Base-by-base conservation (phyloP, 2,797 vertebrate species). In the Acanthurus lineatus region DNA sequence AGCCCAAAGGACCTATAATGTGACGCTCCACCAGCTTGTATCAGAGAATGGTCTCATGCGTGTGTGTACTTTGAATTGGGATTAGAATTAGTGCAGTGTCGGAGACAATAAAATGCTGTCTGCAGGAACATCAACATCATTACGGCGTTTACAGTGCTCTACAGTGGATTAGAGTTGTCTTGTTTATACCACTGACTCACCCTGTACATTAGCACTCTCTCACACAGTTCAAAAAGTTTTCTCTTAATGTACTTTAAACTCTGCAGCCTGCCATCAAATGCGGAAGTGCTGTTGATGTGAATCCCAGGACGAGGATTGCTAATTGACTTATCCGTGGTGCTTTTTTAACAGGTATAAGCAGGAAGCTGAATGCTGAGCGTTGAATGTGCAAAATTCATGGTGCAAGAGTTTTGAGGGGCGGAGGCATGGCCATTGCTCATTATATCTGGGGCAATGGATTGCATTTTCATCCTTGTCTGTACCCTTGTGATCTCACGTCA, bases 141-240 rank as follows among this genome's bases (percentile, higher is more conserved):
- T 59, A 77, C 32, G 48, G 44, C 44, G 62, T 51, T 67, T 51
- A 38, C 45, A 69, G 72, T 11, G 32, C 73, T 70, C 56, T 54
- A 20, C 44, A 49, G 74, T 58, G 62, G 82, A 79, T 89, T 60
- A 69, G 15, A 75, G 64, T 12, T 35, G 73, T 67, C 40, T 76
- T 88, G 64, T 85, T 79, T 85, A 58, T 70, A 65, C 80, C 12
- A 47, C 45, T 75, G 76, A 81, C 80, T 83, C 81, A 59, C 57
- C 20, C 38, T 40, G 47, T 76, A 57, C 76, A 78, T 84, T 71
- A 85, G 67, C 64, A 5, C 32, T 64, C 56, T 59, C 56, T 67
- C 44, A 60, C 77, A 40, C 44, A 3, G 53, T 38, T 52, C 19
- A 83, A 84, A 76, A 89, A 63, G 42, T 81, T 88, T 88, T 67